phyloP scores from a whole-genome alignment of 2,888 invertebrate genomes.

The Tenthredo livida region DNA sequence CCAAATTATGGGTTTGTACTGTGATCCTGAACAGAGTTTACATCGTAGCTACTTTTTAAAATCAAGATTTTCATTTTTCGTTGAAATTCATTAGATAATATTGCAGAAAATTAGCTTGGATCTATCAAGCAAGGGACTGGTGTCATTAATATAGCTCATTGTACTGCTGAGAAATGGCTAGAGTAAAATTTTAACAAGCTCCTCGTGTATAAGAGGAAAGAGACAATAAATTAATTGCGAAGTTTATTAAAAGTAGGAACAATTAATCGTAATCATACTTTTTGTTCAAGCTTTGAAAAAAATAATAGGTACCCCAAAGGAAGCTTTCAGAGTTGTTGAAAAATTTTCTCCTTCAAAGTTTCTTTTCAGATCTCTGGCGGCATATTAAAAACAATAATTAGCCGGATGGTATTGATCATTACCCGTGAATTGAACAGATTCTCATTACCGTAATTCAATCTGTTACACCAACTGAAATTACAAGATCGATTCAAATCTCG shows the following conservation, averaged over 20 bases:
- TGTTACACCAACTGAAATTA: neutral
- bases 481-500: constrained; percentile 10
- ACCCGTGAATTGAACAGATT: neutral
- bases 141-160: constrained; percentile 64
- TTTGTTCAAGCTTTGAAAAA: constrained; percentile 16
- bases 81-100: neutral
- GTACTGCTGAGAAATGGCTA: constrained; percentile 63
- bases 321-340: constrained; percentile 16
- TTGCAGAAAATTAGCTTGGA: constrained; percentile 6
- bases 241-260: constrained; percentile 59
- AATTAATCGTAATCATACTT: constrained; percentile 56
- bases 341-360: neutral
- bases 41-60: neutral
- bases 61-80: neutral
- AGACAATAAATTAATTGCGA: constrained; percentile 63
- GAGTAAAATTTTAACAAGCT: constrained; percentile 66
- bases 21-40: neutral
- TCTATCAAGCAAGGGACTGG: constrained; percentile 17
- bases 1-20: neutral
- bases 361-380: neutral
- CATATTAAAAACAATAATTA: neutral
- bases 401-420: neutral
- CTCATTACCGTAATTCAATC: neutral
- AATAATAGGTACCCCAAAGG: neutral
- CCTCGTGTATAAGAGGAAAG: constrained; percentile 54